Percentiles rank a stretch among this genome's conserved stretches.
phyloP scores from a whole-genome alignment of 2,797 vertebrate species.

The Petrocephalus sullivani region DNA sequence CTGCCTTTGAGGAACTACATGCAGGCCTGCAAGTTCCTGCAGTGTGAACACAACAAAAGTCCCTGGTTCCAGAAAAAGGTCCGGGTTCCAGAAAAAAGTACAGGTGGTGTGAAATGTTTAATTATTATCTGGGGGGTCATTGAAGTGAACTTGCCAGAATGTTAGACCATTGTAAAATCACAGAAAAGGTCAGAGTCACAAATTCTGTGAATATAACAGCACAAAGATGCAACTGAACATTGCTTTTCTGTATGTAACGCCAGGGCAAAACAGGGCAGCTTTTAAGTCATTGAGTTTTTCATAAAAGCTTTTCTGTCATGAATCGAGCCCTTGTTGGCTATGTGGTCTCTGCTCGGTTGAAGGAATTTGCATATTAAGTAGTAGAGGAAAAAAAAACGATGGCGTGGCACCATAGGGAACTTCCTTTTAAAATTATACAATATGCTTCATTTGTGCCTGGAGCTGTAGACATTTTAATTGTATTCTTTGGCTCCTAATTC shows the following conservation, averaged over 20 bases:
- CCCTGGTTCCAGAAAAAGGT: neutral
- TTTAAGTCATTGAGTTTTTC: slow-evolving; percentile 1
- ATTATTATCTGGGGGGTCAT: neutral
- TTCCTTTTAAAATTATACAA: slow-evolving; percentile 19
- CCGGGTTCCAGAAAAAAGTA: neutral
- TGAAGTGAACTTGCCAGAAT: slow-evolving; percentile 7
- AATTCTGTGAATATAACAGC: slow-evolving; percentile 3
- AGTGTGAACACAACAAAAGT: neutral
- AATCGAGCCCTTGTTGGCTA: slow-evolving; percentile 8
- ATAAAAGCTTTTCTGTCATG: slow-evolving; percentile 8
- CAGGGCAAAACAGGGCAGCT: neutral
- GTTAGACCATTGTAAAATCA: neutral
- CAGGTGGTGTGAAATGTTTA: neutral
- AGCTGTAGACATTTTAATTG: slow-evolving; percentile 31
- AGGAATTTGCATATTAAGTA: slow-evolving; percentile 21
- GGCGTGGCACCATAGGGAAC: neutral
- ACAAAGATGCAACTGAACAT: slow-evolving; percentile 23
- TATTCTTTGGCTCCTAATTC: slow-evolving; percentile 25
- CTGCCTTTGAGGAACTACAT: neutral
- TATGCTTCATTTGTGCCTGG: slow-evolving; percentile 25
- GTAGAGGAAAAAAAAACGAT: neutral
- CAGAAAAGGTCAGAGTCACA: neutral
- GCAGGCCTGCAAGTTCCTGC: neutral
- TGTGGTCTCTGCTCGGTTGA: slow-evolving; percentile 1
- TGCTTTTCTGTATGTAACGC: neutral